Percentiles rank a stretch among this genome's conserved stretches.
Evolutionary conservation across 2,797 vertebrate genomes (phyloP).

Genomic region (Cirrhinus molitorella): DNA sequence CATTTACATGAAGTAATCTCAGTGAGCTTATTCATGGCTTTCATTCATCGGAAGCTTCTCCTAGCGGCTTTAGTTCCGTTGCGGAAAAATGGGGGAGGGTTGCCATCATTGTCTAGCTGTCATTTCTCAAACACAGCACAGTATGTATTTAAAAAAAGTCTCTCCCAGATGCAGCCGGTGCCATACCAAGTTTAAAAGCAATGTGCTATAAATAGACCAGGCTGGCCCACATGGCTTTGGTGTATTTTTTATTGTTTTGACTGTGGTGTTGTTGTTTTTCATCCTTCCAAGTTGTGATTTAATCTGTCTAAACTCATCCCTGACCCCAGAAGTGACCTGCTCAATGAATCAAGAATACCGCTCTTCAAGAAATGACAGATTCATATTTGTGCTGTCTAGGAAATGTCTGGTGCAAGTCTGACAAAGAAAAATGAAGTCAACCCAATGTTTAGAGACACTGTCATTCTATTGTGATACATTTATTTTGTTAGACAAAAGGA

Average conservation of each 20-base stretch:
- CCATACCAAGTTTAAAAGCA: not conserved
- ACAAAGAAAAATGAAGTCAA: conserved; percentile 28
- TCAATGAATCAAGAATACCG: conserved; percentile 19
- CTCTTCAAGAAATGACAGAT: conserved; percentile 31
- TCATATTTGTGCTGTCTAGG: conserved; percentile 49
- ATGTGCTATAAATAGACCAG: conserved; percentile 16
- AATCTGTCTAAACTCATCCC: conserved; percentile 45
- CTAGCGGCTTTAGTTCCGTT: not conserved
- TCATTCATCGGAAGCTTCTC: conserved; percentile 4
- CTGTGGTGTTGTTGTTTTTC: not conserved
- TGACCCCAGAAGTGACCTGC: conserved; percentile 9
- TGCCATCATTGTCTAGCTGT: conserved; percentile 8
- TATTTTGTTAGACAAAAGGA: conserved; percentile 23
- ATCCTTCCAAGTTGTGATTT: conserved; percentile 14
- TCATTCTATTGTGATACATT: not conserved
- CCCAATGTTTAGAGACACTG: conserved; percentile 14
- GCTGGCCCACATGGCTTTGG: not conserved
- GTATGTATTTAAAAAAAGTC: not conserved
- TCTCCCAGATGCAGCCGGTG: not conserved
- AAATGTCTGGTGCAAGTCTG: conserved; percentile 41
- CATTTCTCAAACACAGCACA: not conserved
- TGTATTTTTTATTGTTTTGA: conserved; percentile 7
- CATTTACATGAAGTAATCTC: conserved; percentile 41
- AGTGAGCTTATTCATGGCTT: conserved; percentile 35
- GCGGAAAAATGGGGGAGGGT: not conserved